phyloP scores from a whole-genome alignment of 2,888 invertebrate genomes.

The Polydrusus cervinus region DNA sequence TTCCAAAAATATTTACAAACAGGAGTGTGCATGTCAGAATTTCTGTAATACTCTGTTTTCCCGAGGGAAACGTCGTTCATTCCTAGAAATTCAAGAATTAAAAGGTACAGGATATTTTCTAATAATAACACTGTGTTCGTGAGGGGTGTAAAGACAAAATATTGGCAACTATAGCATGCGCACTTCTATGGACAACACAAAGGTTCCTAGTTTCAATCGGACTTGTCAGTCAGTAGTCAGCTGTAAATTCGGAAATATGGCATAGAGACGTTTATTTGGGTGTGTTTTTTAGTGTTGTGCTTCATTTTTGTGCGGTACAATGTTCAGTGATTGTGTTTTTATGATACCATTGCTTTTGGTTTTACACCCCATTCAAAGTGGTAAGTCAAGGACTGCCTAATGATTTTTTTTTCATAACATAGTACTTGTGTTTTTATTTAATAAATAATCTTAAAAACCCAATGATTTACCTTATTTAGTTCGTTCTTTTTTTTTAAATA shows the following conservation, averaged over 20 bases:
- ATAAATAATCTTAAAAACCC: too few relatives aligned
- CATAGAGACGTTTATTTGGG: conserved; percentile 50
- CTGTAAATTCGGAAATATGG: conserved; percentile 54
- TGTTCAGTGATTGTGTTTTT: conserved; percentile 67
- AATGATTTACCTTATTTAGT: too few relatives aligned
- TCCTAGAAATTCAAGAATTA: conserved; percentile 1
- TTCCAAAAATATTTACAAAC: conserved; percentile 49
- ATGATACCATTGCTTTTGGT: conserved; percentile 79
- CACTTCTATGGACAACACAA: conserved; percentile 46
- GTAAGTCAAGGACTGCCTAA: conserved; percentile 73
- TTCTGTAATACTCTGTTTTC: neutral
- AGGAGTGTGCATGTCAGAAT: neutral
- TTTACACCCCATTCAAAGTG: conserved; percentile 81
- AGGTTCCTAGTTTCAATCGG: conserved; percentile 46
- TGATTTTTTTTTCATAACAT: too few relatives aligned
- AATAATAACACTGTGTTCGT: conserved; percentile 9
- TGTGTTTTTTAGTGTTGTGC: conserved; percentile 50
- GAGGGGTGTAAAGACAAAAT: conserved; percentile 20
- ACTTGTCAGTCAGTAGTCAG: conserved; percentile 53
- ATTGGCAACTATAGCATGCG: conserved; percentile 51
- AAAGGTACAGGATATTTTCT: conserved; percentile 3
- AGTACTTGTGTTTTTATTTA: too few relatives aligned
- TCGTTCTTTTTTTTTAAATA: too few relatives aligned
- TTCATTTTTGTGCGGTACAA: conserved; percentile 49
- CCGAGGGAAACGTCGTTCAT: neutral